phyloP scores from a whole-genome alignment of 2,797 vertebrate genomes.

The Sebastolobus altivelis region DNA sequence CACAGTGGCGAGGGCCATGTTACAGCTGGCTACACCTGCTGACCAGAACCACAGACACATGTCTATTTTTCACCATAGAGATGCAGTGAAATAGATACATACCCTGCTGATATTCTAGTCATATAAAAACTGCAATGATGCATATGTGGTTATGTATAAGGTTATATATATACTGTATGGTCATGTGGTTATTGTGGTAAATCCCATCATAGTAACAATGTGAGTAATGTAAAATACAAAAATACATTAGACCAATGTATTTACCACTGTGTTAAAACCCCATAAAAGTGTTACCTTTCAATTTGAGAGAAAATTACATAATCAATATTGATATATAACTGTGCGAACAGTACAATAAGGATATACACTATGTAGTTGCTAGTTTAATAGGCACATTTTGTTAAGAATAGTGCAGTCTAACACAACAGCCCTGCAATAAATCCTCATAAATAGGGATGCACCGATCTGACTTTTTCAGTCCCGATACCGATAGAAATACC shows the following conservation, averaged over 20 bases:
- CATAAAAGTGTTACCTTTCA: neutral
- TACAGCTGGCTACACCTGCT: constrained; percentile 49
- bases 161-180: too few species aligned
- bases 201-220: neutral
- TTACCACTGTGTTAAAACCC: neutral
- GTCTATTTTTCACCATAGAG: neutral
- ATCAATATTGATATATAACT: neutral
- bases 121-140: too few species aligned
- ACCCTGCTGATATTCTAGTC: neutral
- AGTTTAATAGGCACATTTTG: neutral
- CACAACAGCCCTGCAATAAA: neutral
- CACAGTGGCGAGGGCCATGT: constrained; percentile 35
- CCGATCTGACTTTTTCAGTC: too few species aligned
- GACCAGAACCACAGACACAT: neutral
- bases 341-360: neutral
- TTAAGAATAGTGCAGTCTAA: neutral
- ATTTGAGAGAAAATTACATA: neutral
- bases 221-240: neutral
- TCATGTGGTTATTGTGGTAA: neutral
- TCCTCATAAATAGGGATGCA: neutral
- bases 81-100: neutral
- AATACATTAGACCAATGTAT: neutral
- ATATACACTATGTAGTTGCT: neutral
- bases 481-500: too few species aligned
- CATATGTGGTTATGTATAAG: too few species aligned